Base-by-base conservation (phyloP, 2,113 vertebrate species). In the Gymnorhina tibicen region DNA sequence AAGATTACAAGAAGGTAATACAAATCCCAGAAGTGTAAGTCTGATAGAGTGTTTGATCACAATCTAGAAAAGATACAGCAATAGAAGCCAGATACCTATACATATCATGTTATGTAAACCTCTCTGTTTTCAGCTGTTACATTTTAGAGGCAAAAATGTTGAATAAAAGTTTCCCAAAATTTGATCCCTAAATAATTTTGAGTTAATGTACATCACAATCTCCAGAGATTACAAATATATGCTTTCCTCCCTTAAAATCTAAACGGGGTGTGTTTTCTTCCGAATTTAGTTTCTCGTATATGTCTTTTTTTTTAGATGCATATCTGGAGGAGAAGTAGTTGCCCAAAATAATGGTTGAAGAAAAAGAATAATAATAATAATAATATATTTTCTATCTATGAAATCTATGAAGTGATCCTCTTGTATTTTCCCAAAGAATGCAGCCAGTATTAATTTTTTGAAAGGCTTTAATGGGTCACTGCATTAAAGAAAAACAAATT, bases 11-110 rank as follows among this genome's bases (percentile, higher is more conserved):
- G 49, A 33, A 68, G n/a, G 24, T 26, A 80, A 76, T 74, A 87
- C 44, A 94, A 93, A 96, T 70, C 92, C 46, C 84, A 91, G 83
- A 97, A 83, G 30, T 50, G 21, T 33, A 82, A 87, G 46, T 17
- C 42, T 87, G 62, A 60, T 77, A 47, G 50, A 53, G 16, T 44
- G 69, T 91, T 80, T 89, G 55, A 78, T 81, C 90, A 74, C 30
- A 55, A 30, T 53, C 52, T 86, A 37, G 75, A 70, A 89, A 87
- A 93, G 37, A 94, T 66, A 76, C 16, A 73, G 26, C 33, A 94
- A 69, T 74, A 78, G 77, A 74, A 85, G 47, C n/a, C 33, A 77
- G 33, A 63, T 47, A 59, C 3, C 26, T 67, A 15, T 55, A 72
- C 3, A 33, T 70, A 35, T 3, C 9, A 35, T 37, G 9, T 33